phyloP scores from a whole-genome alignment of 2,888 invertebrate species.

The Philereme vetulata region DNA sequence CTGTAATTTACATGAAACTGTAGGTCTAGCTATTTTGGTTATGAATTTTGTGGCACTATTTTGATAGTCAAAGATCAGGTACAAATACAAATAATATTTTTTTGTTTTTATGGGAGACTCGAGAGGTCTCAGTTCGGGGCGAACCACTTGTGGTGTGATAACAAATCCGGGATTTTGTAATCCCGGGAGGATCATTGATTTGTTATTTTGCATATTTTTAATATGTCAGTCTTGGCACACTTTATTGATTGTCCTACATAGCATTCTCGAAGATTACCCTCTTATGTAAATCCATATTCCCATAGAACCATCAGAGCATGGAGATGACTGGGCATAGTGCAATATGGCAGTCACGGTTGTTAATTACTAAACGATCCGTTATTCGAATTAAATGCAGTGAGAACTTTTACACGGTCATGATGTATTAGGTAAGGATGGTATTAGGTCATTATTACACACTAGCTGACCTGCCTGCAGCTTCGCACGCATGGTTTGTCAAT shows the following conservation, averaged over 20 bases:
- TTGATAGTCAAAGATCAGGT: too few relatives aligned
- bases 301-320: constrained; percentile 55
- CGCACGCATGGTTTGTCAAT: too few relatives aligned
- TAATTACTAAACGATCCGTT: constrained; percentile 60
- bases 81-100: too few relatives aligned
- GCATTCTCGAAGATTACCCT: constrained; percentile 1
- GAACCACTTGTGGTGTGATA: constrained; percentile 12
- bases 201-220: constrained; percentile 11
- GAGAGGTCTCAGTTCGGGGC: too few relatives aligned
- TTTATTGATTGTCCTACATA: constrained; percentile 9
- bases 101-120: too few relatives aligned
- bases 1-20: too few relatives aligned
- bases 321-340: constrained; percentile 54
- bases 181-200: constrained; percentile 3
- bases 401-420: constrained; percentile 32
- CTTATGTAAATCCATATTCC: constrained; percentile 49
- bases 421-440: constrained; percentile 13
- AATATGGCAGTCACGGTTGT: constrained; percentile 66
- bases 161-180: constrained; percentile 6
- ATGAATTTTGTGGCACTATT: too few relatives aligned
- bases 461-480: too few relatives aligned
- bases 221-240: constrained; percentile 6
- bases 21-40: too few relatives aligned
- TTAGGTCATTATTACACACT: constrained; percentile 12
- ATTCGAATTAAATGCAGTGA: constrained; percentile 48